phyloP scores from a whole-genome alignment of 2,797 vertebrate species.

The Silurus aristotelis region DNA sequence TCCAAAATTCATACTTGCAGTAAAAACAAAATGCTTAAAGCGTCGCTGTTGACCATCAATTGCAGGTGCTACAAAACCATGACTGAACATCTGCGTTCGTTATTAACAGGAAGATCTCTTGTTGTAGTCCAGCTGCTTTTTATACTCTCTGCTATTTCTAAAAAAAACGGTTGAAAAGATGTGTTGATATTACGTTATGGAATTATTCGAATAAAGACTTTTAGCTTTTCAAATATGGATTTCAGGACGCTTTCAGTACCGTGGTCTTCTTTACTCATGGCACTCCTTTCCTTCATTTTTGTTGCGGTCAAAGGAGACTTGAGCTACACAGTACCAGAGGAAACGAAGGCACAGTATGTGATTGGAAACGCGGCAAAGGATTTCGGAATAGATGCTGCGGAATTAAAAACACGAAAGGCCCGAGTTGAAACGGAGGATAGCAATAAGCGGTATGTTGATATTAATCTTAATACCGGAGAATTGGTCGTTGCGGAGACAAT shows the following conservation, averaged over 20 bases:
- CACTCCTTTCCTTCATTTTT: slow-evolving; percentile 21
- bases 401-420: slow-evolving; percentile 52
- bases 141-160: not conserved
- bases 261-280: not conserved
- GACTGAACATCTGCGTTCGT: not conserved
- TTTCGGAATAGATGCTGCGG: not conserved
- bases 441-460: slow-evolving; percentile 56
- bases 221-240: not conserved
- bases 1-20: not conserved
- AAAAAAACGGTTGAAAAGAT: not conserved
- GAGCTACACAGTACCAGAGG: slow-evolving; percentile 53
- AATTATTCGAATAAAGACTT: not conserved
- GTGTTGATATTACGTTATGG: not conserved
- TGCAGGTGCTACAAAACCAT: not conserved
- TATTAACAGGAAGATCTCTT: slow-evolving; percentile 35
- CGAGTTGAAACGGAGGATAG: slow-evolving; percentile 59
- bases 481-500: slow-evolving; percentile 15
- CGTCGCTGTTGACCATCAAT: slow-evolving; percentile 50
- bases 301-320: slow-evolving; percentile 40
- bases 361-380: slow-evolving; percentile 55
- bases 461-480: slow-evolving; percentile 14
- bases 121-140: slow-evolving; percentile 22
- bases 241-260: not conserved
- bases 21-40: slow-evolving; percentile 25
- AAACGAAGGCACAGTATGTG: slow-evolving; percentile 44